Conservation (phyloP, 2,797 vertebrate genomes). For the Buceros bicornis region DNA sequence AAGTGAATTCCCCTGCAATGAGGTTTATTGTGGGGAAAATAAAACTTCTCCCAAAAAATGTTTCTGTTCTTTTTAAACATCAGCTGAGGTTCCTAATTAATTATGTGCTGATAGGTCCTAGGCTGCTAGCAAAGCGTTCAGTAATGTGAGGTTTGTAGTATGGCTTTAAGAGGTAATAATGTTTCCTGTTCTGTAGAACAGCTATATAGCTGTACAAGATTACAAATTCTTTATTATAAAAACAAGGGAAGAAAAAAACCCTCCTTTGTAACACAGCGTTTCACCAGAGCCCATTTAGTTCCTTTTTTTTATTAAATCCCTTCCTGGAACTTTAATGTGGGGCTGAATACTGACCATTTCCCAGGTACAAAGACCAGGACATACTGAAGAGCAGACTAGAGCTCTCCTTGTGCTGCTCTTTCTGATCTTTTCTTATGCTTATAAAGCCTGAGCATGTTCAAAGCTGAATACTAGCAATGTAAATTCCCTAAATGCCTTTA, state of each 20-base stretch:
- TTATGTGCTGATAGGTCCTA: background rate
- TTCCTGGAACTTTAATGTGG: background rate
- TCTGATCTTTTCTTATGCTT: background rate
- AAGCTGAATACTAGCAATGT: conserved; percentile 46
- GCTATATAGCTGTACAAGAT: background rate
- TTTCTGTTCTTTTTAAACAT: background rate
- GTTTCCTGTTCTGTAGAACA: background rate
- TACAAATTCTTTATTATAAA: background rate
- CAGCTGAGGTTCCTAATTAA: background rate
- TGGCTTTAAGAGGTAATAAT: background rate
- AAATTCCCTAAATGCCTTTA: conserved; percentile 73
- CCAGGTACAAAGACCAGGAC: background rate
- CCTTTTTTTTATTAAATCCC: background rate
- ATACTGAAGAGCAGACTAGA: background rate
- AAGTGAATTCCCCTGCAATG: background rate
- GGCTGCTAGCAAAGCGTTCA: background rate
- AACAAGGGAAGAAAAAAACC: background rate
- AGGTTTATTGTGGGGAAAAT: background rate
- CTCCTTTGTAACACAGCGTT: background rate
- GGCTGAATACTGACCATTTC: background rate
- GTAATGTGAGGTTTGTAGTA: background rate
- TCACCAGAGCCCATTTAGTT: background rate
- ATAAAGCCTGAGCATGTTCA: conserved; percentile 43
- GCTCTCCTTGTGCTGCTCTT: background rate
- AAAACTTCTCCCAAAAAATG: background rate